Base-by-base conservation (phyloP, 2,888 invertebrate genomes). In the Megamerina dolium region DNA sequence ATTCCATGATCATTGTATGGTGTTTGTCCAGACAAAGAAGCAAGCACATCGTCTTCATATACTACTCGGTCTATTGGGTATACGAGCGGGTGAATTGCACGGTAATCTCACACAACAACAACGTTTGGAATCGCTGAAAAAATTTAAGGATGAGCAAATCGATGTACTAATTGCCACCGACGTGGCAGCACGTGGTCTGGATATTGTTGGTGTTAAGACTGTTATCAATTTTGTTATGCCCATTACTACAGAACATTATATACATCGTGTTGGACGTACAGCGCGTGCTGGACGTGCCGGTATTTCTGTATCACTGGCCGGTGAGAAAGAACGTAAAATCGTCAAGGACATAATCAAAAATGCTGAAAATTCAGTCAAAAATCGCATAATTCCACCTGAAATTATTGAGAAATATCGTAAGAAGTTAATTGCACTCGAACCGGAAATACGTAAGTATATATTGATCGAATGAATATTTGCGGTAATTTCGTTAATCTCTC, bases 221-320 rank as follows among this genome's bases (percentile, higher is more conserved):
- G 96, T 96, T 5, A 83, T 99, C 33, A 99, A 99, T 74, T 96
- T 93, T 73, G 86, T 91, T 0, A 84, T 97, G 83, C 97, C 97
- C 0, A 85, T 88, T 32, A 89, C 92, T 0, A 70, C 95, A 16
- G 92, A 96, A 62, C 95, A 96, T 69, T 99, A 99, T 61, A 93
- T 99, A 58, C 99, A 99, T 72, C 79, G 86, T 68, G 80, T 97
- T 8, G 97, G 97, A 27, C 77, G 97, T 58, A 99, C 97, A 2
- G 97, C 97, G 0, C 79, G 97, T 61, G 97, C 97, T 8, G 96
- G 96, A 0, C 81, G 87, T 40, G 86, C 85, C 12, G 97, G 97
- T 18, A 85, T 91, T 45, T 92, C 97, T 0, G 91, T 99, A 5
- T 94, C 95, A 1, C 74, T 99, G 38, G 93, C 94, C 37, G 95